Conservation (phyloP, 2,888 invertebrate genomes). For the Heteromyza rotundicornis region DNA sequence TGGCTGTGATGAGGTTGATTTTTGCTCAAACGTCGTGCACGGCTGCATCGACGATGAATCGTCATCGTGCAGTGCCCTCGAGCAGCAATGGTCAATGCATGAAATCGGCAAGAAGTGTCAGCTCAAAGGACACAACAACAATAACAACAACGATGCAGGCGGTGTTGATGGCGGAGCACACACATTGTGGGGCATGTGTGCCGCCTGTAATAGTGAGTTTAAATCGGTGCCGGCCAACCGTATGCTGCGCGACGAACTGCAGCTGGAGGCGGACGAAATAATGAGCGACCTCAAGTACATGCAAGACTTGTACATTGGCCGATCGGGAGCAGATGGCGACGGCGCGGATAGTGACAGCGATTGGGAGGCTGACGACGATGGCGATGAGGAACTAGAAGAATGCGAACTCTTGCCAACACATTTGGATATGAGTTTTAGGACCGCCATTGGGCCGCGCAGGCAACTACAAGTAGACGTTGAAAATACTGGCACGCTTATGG, state of each 20-base stretch:
- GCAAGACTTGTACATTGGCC: slow-evolving; percentile 54
- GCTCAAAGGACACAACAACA: slow-evolving; percentile 22
- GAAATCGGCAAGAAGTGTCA: slow-evolving; percentile 47
- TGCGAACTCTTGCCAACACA: not conserved
- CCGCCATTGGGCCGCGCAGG: no score
- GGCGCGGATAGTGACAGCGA: slow-evolving; percentile 25
- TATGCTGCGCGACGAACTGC: slow-evolving; percentile 49
- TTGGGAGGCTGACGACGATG: slow-evolving; percentile 21
- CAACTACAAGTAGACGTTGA: not conserved
- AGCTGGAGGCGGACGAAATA: slow-evolving; percentile 54
- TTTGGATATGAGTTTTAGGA: not conserved
- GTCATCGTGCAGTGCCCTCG: slow-evolving; percentile 14
- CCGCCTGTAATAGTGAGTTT: slow-evolving; percentile 47
- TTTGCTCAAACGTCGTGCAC: slow-evolving; percentile 8
- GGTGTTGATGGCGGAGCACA: slow-evolving; percentile 26
- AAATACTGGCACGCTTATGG: not conserved
- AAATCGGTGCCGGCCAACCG: slow-evolving; percentile 53
- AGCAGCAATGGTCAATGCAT: slow-evolving; percentile 46
- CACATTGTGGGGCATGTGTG: slow-evolving; percentile 56
- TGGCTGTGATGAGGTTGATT: slow-evolving; percentile 31
- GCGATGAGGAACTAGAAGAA: slow-evolving; percentile 12
- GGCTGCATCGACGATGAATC: slow-evolving; percentile 29
- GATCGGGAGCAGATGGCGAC: slow-evolving; percentile 32
- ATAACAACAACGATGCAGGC: not conserved
- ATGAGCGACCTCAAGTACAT: slow-evolving; percentile 55